phyloP scores from a whole-genome alignment of 2,888 invertebrate species.

The Lasioglossum lativentre region DNA sequence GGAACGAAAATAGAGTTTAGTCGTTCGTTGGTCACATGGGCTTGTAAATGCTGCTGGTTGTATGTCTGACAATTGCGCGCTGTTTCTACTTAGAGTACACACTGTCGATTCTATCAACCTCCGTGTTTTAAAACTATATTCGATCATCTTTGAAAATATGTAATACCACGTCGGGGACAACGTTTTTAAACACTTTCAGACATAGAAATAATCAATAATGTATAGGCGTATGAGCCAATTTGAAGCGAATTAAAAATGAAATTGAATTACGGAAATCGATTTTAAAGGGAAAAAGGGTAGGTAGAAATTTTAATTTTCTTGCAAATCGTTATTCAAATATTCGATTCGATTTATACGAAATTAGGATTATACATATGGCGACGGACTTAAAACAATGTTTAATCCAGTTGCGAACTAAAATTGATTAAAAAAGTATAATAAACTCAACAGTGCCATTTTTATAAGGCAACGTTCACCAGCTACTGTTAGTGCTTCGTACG shows the following conservation, averaged over 20 bases:
- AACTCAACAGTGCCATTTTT: too few species aligned
- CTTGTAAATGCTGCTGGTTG: not conserved
- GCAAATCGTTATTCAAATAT: too few species aligned
- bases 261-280: not conserved
- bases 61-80: not conserved
- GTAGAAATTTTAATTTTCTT: too few species aligned
- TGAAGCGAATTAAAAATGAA: not conserved
- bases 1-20: not conserved
- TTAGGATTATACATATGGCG: too few species aligned
- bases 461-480: too few species aligned
- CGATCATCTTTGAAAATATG: not conserved
- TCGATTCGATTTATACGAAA: too few species aligned
- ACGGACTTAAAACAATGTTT: too few species aligned
- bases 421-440: too few species aligned
- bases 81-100: constrained; percentile 4
- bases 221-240: not conserved
- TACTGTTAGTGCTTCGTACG: too few species aligned
- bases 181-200: not conserved
- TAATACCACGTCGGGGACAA: not conserved
- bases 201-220: not conserved
- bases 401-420: too few species aligned
- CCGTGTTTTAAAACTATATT: not conserved
- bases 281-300: not conserved
- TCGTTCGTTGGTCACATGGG: not conserved
- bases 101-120: not conserved